Evolutionary conservation across 2,113 vertebrate species (phyloP).

Genomic region (Phrynocephalus versicolor): DNA sequence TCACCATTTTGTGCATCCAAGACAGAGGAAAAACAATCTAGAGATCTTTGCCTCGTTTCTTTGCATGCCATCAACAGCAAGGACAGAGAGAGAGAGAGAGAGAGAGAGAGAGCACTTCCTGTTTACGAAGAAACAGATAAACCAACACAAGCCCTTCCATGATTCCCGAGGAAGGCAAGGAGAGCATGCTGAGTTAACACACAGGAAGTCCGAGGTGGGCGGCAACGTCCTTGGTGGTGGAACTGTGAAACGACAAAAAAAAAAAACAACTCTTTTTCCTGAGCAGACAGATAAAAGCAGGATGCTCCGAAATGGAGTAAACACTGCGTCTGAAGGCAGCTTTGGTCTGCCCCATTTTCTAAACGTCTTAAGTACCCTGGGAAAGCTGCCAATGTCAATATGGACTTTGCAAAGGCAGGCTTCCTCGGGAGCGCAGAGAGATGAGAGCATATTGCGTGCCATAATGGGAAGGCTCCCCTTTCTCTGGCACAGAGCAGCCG

Average conservation of each 20-base stretch:
- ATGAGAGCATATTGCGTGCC: neutral
- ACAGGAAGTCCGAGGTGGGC: neutral
- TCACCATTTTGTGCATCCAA: neutral
- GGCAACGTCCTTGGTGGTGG: neutral
- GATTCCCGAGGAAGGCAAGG: neutral
- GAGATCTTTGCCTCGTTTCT: neutral
- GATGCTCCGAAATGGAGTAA: neutral
- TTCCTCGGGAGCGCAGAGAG: neutral
- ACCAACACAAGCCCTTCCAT: neutral
- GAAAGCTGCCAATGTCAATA: slow-evolving; percentile 32
- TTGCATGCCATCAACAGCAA: neutral
- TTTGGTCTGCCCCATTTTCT: neutral
- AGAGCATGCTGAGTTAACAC: neutral
- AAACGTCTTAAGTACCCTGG: slow-evolving; percentile 27
- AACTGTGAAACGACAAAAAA: neutral
- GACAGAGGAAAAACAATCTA: neutral
- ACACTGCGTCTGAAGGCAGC: neutral
- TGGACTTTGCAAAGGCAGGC: slow-evolving; percentile 10
- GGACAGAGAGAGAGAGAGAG: neutral
- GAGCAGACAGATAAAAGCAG: neutral
- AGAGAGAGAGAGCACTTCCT: neutral
- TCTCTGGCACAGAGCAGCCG: neutral
- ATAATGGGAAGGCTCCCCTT: neutral
- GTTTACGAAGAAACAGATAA: neutral
- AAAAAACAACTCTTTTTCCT: neutral